These are phyloP conservation scores for Metopolophium dirhodum DNA, from an alignment of 1,140 invertebrate species.

Conservation along the genomic window DNA sequence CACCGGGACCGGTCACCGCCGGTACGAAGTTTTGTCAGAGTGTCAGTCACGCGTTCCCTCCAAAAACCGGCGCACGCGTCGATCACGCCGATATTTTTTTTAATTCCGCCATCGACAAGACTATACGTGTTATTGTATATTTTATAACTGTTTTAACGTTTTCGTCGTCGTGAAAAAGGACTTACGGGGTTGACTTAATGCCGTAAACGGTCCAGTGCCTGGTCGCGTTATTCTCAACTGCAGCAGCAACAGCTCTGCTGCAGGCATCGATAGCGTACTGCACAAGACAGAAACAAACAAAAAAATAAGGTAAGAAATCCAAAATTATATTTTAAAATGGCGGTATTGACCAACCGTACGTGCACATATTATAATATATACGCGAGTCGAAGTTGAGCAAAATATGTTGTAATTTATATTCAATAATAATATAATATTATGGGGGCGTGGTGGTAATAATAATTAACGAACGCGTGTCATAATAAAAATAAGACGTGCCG, in stretches of 20 bases:
- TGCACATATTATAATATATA: not conserved
- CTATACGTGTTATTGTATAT: not conserved
- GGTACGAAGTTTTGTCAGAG: not conserved
- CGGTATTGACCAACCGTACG: not conserved
- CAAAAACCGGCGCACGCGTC: conserved; percentile 6
- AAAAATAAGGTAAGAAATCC: not conserved
- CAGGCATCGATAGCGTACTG: not conserved
- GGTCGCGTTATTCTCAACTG: not conserved
- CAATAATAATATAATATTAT: not conserved
- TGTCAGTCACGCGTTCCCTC: conserved; percentile 55
- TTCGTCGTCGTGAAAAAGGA: not conserved
- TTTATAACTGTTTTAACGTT: not conserved
- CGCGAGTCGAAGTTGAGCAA: not conserved
- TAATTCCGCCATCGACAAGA: not conserved
- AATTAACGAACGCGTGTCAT: not conserved
- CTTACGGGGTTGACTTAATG: not conserved
- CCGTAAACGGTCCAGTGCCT: not conserved
- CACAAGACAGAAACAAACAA: not conserved
- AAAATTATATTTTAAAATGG: not conserved
- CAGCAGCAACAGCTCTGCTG: not conserved
- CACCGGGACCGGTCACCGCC: not conserved
- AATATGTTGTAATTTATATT: not conserved
- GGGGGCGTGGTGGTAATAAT: not conserved
- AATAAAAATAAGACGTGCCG: not conserved
- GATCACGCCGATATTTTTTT: not conserved